Evolutionary conservation across 2,797 vertebrate genomes (phyloP), one percentile per base, ranked within the genome.

Genomic region (Cottoperca gobio): DNA sequence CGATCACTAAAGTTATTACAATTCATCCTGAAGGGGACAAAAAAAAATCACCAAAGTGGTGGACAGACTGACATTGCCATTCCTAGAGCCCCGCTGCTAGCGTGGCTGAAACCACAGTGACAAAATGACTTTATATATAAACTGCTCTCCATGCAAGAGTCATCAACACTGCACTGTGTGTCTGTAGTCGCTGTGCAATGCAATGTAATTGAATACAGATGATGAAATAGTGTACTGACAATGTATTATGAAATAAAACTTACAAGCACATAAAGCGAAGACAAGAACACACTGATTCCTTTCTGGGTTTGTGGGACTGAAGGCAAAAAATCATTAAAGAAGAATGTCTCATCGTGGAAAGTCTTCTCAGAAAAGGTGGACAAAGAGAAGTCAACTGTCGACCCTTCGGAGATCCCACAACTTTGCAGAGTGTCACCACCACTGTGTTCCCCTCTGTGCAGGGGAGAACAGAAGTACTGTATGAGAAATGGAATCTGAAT

Each of bases 211-310:
- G n/a, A n/a, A 37, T 6, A 21, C 1, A 9, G 10, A n/a, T 35
- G 8, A 17, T 49, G 8, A 53, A 53, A 17, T n/a, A 3, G 33
- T 16, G 21, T 2, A 17, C 14, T 65, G 43, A 24, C 19, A 10
- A 39, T 13, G 3, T 28, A 31, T 16, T 42, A 16, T 8, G 39
- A 26, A 24, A 62, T 23, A 40, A 31, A 35, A 64, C 67, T 89
- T 83, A 92, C 87, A 53, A 91, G 3, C 24, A 8, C 40, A 55
- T 61, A 60, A 4, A 92, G 60, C 28, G 91, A 86, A 31, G 92
- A 89, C 21, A 88, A 68, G 54, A 92, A 86, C 9, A 88, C 69
- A 54, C 91, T 92, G 42, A 83, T 85, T 61, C 91, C 92, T 71
- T 86, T 90, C 0, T 35, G 59, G 19, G 83, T 88, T 73, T 93